Evolutionary conservation across 1,140 invertebrate genomes (phyloP).

Genomic region (Dermatophagoides farinae): DNA sequence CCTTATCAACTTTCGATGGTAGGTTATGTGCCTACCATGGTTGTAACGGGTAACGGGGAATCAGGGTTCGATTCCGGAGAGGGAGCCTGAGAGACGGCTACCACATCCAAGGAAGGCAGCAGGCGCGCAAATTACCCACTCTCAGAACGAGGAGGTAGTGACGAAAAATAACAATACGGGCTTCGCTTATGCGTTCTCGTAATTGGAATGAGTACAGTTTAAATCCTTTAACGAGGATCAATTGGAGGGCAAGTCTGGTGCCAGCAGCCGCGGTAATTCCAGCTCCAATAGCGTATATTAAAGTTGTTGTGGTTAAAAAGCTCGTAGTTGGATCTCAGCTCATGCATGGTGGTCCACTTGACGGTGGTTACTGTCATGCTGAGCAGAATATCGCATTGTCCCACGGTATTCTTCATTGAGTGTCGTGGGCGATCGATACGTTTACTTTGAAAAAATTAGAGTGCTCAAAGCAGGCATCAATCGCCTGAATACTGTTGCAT

Average conservation of each 20-base stretch:
- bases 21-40: neutral
- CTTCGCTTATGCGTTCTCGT: no score
- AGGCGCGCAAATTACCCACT: constrained; percentile 67
- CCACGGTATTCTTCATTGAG: constrained; percentile 25
- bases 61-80: constrained; percentile 38
- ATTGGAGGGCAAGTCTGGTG: no score
- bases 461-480: constrained; percentile 25
- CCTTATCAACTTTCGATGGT: no score
- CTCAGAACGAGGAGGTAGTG: no score
- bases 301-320: no score
- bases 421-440: constrained; percentile 28
- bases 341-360: constrained; percentile 30
- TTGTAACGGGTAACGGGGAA: constrained; percentile 37
- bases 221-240: no score
- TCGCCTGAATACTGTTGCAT: constrained; percentile 25
- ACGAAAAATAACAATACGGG: no score
- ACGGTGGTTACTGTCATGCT: neutral
- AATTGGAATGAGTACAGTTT: no score
- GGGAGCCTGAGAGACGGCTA: constrained; percentile 74
- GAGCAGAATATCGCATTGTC: constrained; percentile 16
- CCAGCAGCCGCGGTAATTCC: no score
- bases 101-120: constrained; percentile 78
- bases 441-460: constrained; percentile 63
- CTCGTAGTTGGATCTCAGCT: no score
- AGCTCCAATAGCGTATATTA: no score